Evolutionary conservation across 2,113 vertebrate genomes (phyloP).

Genomic region (Zosterops borbonicus): DNA sequence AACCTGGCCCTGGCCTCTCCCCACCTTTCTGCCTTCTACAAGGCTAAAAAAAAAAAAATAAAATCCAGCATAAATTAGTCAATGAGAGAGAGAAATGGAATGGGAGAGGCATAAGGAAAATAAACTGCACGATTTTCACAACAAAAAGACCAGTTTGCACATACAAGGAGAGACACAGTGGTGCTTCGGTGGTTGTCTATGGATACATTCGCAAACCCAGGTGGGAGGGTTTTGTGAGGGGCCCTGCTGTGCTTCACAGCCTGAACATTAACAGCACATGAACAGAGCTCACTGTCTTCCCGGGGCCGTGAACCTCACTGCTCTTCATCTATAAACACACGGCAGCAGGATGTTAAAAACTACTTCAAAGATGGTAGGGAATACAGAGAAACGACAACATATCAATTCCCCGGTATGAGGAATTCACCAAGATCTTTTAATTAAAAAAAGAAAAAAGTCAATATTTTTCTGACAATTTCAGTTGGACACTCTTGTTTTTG

Average conservation of each 20-base stretch:
- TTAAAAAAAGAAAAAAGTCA: background rate
- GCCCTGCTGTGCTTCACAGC: background rate
- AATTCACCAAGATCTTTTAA: slow-evolving; percentile 35
- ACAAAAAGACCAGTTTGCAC: background rate
- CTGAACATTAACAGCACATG: background rate
- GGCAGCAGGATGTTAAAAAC: slow-evolving; percentile 45
- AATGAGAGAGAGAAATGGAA: slow-evolving; percentile 54
- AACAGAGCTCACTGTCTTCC: background rate
- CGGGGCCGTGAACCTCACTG: slow-evolving; percentile 5
- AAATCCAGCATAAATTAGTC: slow-evolving; percentile 64
- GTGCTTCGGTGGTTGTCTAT: background rate
- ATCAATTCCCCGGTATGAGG: slow-evolving; percentile 31
- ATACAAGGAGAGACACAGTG: background rate
- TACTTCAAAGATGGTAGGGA: slow-evolving; percentile 16
- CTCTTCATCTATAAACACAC: background rate
- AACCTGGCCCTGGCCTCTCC: background rate
- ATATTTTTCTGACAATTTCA: slow-evolving; percentile 53
- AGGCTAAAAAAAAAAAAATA: slow-evolving; percentile 40
- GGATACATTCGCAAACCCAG: background rate
- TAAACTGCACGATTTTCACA: slow-evolving; percentile 21
- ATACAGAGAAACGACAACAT: slow-evolving; percentile 50
- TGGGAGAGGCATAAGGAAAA: slow-evolving; percentile 48
- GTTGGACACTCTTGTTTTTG: background rate
- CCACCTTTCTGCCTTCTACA: background rate
- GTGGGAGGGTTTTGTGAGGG: background rate